Conservation (phyloP, 2,888 invertebrate genomes). For the Salpingus planirostris region DNA sequence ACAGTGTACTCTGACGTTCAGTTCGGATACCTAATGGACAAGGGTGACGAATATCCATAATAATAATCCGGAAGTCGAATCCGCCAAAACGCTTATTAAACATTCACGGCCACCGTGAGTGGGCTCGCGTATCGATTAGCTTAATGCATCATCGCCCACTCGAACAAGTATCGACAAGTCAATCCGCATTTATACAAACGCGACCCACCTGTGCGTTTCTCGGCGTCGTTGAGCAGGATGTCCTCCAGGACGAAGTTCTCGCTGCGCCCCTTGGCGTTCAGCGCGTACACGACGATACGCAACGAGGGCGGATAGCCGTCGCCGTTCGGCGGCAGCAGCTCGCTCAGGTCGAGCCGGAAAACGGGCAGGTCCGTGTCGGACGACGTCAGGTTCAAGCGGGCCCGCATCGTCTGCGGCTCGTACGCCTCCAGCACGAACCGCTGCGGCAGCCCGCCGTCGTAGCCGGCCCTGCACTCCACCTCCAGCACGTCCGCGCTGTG, state of each 20-base stretch:
- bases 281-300: conserved; percentile 71
- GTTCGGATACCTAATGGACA: too few relatives aligned
- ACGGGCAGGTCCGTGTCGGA: conserved; percentile 48
- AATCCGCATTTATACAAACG: too few relatives aligned
- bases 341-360: conserved; percentile 55
- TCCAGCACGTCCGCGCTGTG: conserved; percentile 54
- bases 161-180: too few relatives aligned
- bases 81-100: too few relatives aligned
- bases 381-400: conserved; percentile 62
- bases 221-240: conserved; percentile 79
- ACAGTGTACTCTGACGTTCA: too few relatives aligned
- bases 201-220: conserved; percentile 78
- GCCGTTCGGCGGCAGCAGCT: conserved; percentile 48
- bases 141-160: too few relatives aligned
- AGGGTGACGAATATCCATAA: too few relatives aligned
- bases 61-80: too few relatives aligned
- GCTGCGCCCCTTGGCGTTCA: conserved; percentile 77
- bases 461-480: conserved; percentile 78
- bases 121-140: too few relatives aligned
- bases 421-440: conserved; percentile 76
- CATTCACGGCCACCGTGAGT: too few relatives aligned
- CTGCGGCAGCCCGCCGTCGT: conserved; percentile 83
- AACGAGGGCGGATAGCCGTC: conserved; percentile 49
- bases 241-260: conserved; percentile 75
- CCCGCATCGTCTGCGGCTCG: conserved; percentile 61